phyloP scores from a whole-genome alignment of 2,113 vertebrate genomes.

The Ramphastos sulfuratus region DNA sequence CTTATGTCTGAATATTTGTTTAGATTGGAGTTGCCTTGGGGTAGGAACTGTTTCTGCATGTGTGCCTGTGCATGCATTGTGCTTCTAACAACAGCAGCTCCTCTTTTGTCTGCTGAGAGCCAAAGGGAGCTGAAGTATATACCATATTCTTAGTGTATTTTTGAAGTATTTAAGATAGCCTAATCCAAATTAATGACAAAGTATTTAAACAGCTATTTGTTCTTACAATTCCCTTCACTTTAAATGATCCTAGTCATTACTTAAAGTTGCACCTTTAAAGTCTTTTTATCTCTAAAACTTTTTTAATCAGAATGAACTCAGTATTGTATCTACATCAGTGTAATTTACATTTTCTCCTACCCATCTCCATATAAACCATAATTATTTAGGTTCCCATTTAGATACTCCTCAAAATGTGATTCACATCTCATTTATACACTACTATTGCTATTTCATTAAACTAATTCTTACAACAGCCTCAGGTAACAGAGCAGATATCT shows the following conservation, averaged over 20 bases:
- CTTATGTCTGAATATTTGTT: not conserved
- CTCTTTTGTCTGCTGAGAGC: not conserved
- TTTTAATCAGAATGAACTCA: not conserved
- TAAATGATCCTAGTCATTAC: not conserved
- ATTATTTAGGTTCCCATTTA: not conserved
- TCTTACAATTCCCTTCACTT: not conserved
- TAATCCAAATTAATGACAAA: not conserved
- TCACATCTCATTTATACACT: not conserved
- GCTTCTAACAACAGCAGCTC: not conserved
- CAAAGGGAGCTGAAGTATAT: not conserved
- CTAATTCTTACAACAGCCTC: conserved; percentile 8
- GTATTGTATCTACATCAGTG: not conserved
- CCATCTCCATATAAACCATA: not conserved
- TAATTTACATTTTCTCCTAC: conserved; percentile 10
- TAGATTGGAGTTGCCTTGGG: not conserved
- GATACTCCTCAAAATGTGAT: not conserved
- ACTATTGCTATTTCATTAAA: conserved; percentile 14
- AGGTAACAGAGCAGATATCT: not conserved
- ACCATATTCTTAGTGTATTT: not conserved
- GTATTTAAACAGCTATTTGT: not conserved
- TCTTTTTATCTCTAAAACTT: not conserved
- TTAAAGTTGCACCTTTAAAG: not conserved
- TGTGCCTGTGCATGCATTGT: not conserved
- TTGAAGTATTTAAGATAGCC: not conserved
- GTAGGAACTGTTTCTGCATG: not conserved